Percentiles rank a stretch among this genome's conserved stretches.
Conservation (phyloP, 2,113 vertebrate species). For the Triplophysa rosa region DNA sequence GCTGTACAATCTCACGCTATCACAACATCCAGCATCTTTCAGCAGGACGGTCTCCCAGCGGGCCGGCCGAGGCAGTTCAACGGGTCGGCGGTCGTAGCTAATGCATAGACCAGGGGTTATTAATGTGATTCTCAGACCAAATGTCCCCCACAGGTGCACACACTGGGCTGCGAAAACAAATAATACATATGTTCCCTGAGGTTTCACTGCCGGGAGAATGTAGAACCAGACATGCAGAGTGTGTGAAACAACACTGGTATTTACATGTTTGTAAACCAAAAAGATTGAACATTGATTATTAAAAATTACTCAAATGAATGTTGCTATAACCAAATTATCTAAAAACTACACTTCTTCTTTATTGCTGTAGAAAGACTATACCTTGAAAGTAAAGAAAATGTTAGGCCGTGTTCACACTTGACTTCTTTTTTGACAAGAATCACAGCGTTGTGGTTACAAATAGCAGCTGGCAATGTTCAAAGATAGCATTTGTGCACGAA, state of each 20-base stretch:
- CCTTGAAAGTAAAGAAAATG: no score
- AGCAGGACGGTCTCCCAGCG: not conserved
- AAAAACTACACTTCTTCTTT: no score
- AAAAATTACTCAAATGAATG: not conserved
- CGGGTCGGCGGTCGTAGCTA: not conserved
- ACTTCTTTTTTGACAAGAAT: no score
- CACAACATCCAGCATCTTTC: not conserved
- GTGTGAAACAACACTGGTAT: slow-evolving; percentile 11
- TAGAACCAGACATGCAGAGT: slow-evolving; percentile 5
- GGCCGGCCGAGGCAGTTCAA: not conserved
- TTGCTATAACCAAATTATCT: no score
- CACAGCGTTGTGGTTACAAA: no score
- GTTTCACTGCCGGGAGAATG: not conserved
- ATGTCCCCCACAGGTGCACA: slow-evolving; percentile 12
- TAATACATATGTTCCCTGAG: not conserved
- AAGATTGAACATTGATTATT: not conserved
- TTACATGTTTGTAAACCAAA: not conserved
- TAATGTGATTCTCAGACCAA: slow-evolving; percentile 25
- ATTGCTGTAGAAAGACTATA: no score
- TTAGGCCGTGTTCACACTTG: no score
- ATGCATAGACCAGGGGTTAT: slow-evolving; percentile 13
- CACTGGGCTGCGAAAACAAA: slow-evolving; percentile 13
- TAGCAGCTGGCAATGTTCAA: no score
- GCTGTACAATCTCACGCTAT: no score
- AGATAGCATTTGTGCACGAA: no score